Conservation (phyloP, 2,797 vertebrate species). For the Tenualosa ilisha region DNA sequence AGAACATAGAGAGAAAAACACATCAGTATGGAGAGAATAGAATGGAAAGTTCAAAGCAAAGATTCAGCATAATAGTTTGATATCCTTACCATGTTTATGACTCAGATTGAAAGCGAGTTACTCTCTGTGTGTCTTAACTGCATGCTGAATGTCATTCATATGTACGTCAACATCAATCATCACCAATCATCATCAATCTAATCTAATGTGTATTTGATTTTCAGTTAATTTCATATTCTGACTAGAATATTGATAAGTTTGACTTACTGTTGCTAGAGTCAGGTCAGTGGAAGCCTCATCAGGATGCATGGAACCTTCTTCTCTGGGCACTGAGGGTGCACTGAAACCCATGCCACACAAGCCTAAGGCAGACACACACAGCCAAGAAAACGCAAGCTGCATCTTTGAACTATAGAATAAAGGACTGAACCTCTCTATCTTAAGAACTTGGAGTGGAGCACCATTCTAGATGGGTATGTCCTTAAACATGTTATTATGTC, state of each 20-base stretch:
- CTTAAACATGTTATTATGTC: constrained; percentile 78
- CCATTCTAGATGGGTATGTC: constrained; percentile 70
- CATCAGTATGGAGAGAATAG: neutral
- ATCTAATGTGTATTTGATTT: too few species aligned
- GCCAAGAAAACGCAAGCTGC: constrained; percentile 63
- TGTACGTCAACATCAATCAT: too few species aligned
- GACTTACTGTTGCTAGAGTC: constrained; percentile 76
- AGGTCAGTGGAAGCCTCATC: constrained; percentile 62
- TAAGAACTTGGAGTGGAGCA: constrained; percentile 54
- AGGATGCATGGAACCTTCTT: constrained; percentile 50
- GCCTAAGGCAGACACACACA: constrained; percentile 57
- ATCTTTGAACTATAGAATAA: constrained; percentile 55
- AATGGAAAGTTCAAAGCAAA: neutral
- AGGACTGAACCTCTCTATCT: constrained; percentile 53
- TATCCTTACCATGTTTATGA: neutral
- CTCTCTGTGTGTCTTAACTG: too few species aligned
- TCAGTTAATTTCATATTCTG: too few species aligned
- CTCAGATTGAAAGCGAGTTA: neutral
- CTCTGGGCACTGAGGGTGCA: constrained; percentile 56
- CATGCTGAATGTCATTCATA: too few species aligned
- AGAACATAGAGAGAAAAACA: neutral
- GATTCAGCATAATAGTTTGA: neutral
- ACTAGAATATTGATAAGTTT: neutral
- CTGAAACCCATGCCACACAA: constrained; percentile 54
- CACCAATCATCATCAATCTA: too few species aligned